Conservation (phyloP, 1,140 invertebrate species). For the Mamestra configurata region DNA sequence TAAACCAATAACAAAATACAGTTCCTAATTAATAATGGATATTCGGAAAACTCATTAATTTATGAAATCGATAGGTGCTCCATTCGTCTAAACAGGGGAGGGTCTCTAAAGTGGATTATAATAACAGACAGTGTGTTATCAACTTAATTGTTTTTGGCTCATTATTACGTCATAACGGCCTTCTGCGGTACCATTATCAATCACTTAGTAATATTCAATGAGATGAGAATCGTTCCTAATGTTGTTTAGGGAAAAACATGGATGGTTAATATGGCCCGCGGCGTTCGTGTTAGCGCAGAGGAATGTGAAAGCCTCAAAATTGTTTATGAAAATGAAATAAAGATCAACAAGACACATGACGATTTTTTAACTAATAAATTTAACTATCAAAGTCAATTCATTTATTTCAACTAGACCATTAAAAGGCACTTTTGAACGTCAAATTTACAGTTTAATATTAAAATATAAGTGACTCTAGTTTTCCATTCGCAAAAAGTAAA, state of each 20-base stretch:
- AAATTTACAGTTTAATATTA: no score
- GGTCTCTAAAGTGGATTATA: slow-evolving; percentile 24
- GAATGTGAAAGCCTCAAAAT: no score
- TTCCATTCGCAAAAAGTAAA: no score
- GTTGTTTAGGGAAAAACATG: not conserved
- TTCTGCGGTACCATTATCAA: not conserved
- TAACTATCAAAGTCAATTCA: no score
- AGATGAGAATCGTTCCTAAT: not conserved
- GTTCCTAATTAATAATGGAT: not conserved
- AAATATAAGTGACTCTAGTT: no score
- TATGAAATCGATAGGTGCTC: slow-evolving; percentile 14
- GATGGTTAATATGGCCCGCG: no score
- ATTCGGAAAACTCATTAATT: slow-evolving; percentile 14
- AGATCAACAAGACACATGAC: no score
- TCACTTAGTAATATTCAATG: slow-evolving; percentile 8
- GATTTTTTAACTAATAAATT: no score
- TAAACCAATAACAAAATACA: not conserved
- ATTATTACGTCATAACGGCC: not conserved
- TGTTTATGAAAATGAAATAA: no score
- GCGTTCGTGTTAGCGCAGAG: no score
- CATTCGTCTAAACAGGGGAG: not conserved
- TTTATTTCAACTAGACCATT: no score
- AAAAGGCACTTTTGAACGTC: no score
- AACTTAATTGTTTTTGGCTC: slow-evolving; percentile 21
- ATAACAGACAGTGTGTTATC: not conserved